Evolutionary conservation across 2,888 invertebrate species (phyloP).

Genomic region (Diachrysia chrysitis): DNA sequence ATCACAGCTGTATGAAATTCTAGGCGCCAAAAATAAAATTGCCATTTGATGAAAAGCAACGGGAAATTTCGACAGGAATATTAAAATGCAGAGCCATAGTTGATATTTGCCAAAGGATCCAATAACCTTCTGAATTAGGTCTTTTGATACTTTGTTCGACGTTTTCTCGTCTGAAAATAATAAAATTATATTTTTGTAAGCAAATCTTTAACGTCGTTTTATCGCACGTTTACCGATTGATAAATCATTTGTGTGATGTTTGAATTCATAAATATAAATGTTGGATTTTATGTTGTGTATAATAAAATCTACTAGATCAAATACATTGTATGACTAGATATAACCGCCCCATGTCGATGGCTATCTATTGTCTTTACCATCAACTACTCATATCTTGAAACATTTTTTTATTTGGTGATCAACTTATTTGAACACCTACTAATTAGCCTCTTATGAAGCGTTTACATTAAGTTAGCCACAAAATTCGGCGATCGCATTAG

Average conservation of each 20-base stretch:
- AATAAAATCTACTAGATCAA: no score
- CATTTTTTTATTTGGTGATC: no score
- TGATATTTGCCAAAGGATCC: slow-evolving; percentile 89
- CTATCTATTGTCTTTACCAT: no score
- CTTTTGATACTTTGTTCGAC: slow-evolving; percentile 56
- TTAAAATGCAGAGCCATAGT: slow-evolving; percentile 65
- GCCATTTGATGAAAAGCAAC: slow-evolving; percentile 87
- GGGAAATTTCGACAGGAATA: slow-evolving; percentile 82
- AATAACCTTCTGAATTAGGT: slow-evolving; percentile 76
- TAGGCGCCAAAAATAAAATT: slow-evolving; percentile 86
- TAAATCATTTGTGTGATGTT: not conserved
- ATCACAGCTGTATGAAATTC: slow-evolving; percentile 64
- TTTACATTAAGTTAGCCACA: no score
- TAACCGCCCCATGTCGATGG: no score
- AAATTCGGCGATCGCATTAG: no score
- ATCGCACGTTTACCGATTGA: not conserved
- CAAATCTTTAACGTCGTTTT: not conserved
- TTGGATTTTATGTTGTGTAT: not conserved
- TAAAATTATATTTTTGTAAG: slow-evolving; percentile 3
- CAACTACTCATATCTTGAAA: no score
- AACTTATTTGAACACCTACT: no score
- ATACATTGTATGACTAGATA: no score
- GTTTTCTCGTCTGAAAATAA: slow-evolving; percentile 55
- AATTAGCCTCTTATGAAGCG: no score
- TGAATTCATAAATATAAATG: not conserved